These are phyloP conservation scores for Falco columbarius DNA, from an alignment of 2,797 vertebrate genomes.

Conservation along the genomic window DNA sequence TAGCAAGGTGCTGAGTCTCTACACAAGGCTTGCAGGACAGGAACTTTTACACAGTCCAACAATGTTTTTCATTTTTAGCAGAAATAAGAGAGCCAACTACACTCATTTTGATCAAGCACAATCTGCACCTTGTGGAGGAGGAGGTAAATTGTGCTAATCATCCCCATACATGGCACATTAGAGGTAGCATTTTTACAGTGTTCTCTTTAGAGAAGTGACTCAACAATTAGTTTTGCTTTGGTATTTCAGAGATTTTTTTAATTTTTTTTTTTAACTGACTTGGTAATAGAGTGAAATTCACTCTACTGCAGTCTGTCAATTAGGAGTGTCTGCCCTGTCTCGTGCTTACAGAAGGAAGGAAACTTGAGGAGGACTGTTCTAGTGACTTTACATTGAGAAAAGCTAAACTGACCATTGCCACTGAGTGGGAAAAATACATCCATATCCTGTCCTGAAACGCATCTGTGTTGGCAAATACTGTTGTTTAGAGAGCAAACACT, in stretches of 20 bases:
- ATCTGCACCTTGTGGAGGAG: not conserved
- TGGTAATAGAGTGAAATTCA: not conserved
- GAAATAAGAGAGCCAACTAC: not conserved
- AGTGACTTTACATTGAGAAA: not conserved
- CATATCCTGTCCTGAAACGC: not conserved
- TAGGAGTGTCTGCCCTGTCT: not conserved
- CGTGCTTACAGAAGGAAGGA: not conserved
- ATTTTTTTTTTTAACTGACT: not conserved
- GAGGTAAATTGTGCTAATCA: not conserved
- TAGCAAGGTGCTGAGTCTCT: not conserved
- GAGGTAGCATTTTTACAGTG: not conserved
- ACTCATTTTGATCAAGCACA: not conserved
- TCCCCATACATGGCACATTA: not conserved
- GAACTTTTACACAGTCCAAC: not conserved
- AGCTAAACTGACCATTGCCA: not conserved
- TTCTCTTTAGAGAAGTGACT: not conserved
- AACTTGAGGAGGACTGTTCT: not conserved
- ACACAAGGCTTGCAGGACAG: not conserved
- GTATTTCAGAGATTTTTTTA: not conserved
- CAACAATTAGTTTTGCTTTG: not conserved
- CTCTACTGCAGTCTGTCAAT: not conserved
- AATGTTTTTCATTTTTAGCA: not conserved
- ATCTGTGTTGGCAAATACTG: not conserved
- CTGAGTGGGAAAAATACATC: not conserved
- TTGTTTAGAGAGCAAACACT: not conserved